Conservation (phyloP, 2,797 vertebrate genomes). For the Eutrigla gurnardus region DNA sequence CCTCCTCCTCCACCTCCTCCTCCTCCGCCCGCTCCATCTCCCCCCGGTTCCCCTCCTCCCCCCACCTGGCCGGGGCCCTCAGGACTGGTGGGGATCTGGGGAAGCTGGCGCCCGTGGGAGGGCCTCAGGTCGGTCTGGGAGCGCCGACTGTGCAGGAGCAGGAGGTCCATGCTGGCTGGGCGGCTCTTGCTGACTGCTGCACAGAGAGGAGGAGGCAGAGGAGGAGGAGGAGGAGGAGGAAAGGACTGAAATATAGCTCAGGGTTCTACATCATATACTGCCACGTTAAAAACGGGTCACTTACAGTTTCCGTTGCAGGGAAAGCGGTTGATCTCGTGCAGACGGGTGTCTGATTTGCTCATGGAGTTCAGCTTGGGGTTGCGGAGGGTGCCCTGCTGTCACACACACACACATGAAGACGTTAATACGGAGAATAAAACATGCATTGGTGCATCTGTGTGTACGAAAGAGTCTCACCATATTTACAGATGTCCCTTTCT, state of each 20-base stretch:
- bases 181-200: conserved; percentile 82
- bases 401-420: conserved; percentile 34
- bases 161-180: conserved; percentile 86
- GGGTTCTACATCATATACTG: conserved; percentile 29
- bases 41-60: conserved; percentile 56
- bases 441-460: conserved; percentile 31
- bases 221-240: not conserved
- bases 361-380: conserved; percentile 86
- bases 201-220: not conserved
- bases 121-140: conserved; percentile 81
- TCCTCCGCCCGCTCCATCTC: conserved; percentile 41
- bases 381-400: conserved; percentile 80
- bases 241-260: conserved; percentile 26
- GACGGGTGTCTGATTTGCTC: conserved; percentile 87
- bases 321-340: conserved; percentile 86
- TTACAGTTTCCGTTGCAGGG: conserved; percentile 86
- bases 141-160: conserved; percentile 82
- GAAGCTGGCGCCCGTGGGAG: conserved; percentile 78
- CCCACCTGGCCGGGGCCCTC: conserved; percentile 57
- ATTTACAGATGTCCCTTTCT: conserved; percentile 82
- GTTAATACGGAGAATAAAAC: conserved; percentile 41
- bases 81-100: conserved; percentile 77
- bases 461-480: conserved; percentile 76
- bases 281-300: conserved; percentile 54
- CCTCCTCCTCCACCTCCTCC: conserved; percentile 37